A percentile compares a stretch with the other conserved stretches of the same genome.
Evolutionary conservation across 2,113 vertebrate genomes (phyloP).

Genomic region (Noctilio leporinus): DNA sequence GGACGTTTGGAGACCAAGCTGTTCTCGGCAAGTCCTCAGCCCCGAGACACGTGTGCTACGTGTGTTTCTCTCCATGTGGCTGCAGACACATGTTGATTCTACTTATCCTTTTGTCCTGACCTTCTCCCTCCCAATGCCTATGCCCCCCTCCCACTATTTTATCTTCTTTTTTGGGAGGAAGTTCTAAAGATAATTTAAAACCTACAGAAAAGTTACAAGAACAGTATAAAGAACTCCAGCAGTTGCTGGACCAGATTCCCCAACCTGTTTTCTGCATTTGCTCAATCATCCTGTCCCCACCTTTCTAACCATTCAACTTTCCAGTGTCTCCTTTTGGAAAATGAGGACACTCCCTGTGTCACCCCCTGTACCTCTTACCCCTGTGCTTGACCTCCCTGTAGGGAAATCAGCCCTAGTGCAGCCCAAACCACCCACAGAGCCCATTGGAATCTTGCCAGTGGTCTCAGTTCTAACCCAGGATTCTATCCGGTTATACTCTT

Average conservation of each 20-base stretch:
- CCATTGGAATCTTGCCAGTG: accelerated
- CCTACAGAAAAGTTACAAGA: background rate
- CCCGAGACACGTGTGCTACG: background rate
- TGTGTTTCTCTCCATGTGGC: background rate
- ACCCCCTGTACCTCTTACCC: too few species aligned
- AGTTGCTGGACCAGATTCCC: background rate
- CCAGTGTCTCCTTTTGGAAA: background rate
- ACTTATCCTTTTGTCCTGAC: background rate
- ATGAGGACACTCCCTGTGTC: too few species aligned
- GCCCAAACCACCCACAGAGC: background rate
- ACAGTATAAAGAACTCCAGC: background rate
- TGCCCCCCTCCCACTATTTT: background rate
- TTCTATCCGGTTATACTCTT: background rate
- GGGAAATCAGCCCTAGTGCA: background rate
- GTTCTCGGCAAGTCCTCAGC: too few species aligned
- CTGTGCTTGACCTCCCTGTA: background rate
- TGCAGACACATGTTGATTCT: background rate
- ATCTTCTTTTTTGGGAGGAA: background rate
- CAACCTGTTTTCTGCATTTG: background rate
- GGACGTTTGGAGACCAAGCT: background rate
- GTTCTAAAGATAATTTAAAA: background rate
- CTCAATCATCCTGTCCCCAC: accelerated
- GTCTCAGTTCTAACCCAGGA: background rate
- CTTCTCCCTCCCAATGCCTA: background rate
- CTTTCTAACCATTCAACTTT: background rate